These are phyloP conservation scores for Platyura marginata DNA, from an alignment of 1,140 invertebrate species.

Conservation along the genomic window DNA sequence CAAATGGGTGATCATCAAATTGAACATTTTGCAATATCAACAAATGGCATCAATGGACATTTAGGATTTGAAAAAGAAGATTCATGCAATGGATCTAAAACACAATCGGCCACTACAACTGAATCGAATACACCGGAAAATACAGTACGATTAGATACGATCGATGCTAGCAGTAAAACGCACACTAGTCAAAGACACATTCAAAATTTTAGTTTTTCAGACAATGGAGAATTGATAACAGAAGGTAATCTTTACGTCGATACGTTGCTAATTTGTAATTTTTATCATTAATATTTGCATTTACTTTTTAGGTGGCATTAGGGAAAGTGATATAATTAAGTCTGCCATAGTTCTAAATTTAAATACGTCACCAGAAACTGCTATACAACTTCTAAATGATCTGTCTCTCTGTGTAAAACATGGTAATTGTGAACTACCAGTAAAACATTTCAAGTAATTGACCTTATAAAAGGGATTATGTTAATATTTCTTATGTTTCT, in stretches of 20 bases:
- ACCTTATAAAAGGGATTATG: too few relatives aligned
- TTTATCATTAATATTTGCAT: too few relatives aligned
- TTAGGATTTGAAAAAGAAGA: conserved; percentile 16
- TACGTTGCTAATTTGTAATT: too few relatives aligned
- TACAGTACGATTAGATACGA: conserved; percentile 19
- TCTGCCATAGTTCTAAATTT: conserved; percentile 17
- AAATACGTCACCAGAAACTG: conserved; percentile 14
- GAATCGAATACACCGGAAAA: conserved; percentile 24
- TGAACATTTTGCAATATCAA: conserved; percentile 4
- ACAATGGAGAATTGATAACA: conserved; percentile 19
- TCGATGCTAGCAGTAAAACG: conserved; percentile 4
- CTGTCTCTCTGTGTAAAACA: conserved; percentile 25
- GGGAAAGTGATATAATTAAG: conserved; percentile 25
- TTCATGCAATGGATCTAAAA: conserved; percentile 19
- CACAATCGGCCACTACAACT: conserved; percentile 24
- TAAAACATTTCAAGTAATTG: conserved; percentile 34
- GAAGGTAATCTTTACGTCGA: too few relatives aligned
- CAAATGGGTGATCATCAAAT: conserved; percentile 37
- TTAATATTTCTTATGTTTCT: too few relatives aligned
- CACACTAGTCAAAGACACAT: background rate
- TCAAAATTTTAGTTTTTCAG: conserved; percentile 5
- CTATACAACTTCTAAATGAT: conserved; percentile 21
- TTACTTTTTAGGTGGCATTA: conserved; percentile 15
- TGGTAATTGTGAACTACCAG: conserved; percentile 26
- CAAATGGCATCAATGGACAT: conserved; percentile 30